Evolutionary conservation across 2,888 invertebrate genomes (phyloP), one percentile per base, ranked within the genome.

Genomic region (Allophyes oxyacanthae): DNA sequence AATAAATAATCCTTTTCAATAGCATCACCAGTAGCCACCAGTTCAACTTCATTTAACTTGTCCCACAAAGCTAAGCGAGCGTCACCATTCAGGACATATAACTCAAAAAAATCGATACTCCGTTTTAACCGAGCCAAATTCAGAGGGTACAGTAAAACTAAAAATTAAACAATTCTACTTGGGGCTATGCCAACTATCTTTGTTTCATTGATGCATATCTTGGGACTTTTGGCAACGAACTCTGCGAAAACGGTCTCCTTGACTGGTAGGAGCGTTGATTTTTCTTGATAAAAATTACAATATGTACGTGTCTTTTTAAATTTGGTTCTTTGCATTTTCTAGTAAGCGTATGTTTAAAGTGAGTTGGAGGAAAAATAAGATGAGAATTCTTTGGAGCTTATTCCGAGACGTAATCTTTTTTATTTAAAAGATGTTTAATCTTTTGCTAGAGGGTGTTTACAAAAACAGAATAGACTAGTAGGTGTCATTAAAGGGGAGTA

Each of bases 101-200:
- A 72, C 37, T 68, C 60, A 64, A 50, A 65, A n/a, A 71, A 75
- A 81, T 81, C 81, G 77, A 79, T 82, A 58, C 37, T 41, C 42
- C 25, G 42, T 57, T 53, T 53, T 44, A 62, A 45, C 64, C 42
- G 48, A 60, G 80, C 83, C 79, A 82, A 82, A 63, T 70, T 52
- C 43, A 57, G 38, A 28, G 41, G 46, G 51, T 53, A 69, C 78
- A 75, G 77, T 82, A 80, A 80, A 82, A 84, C 85, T 84, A 83
- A 85, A 85, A 87, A 87, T 87, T 86, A 84, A 87, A 87, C 87
- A 86, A 87, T 86, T 82, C 78, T 59, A 69, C 56, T 77, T 70
- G 64, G 71, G 49, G 6, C 14, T 13, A 51, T 79, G 86, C 86
- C 86, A 85, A 73, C 62, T 62, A 70, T 74, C 71, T 72, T 77